Evolutionary conservation across 2,888 invertebrate genomes (phyloP).

Genomic region (Onchidella celtica): DNA sequence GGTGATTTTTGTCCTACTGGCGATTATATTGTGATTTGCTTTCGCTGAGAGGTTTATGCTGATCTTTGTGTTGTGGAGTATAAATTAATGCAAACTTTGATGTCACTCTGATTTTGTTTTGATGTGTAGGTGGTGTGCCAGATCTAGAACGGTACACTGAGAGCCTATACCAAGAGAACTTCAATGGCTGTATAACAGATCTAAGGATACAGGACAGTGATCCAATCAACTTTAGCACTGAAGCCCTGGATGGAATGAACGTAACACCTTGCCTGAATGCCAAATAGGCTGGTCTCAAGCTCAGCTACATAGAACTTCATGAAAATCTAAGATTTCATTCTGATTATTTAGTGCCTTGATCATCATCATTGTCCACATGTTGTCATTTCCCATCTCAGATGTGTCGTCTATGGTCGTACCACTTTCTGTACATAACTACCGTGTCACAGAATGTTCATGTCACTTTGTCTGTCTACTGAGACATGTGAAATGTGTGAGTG

Average conservation of each 20-base stretch:
- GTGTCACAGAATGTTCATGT: too few relatives aligned
- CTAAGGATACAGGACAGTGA: constrained; percentile 63
- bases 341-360: not conserved
- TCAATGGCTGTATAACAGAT: constrained; percentile 71
- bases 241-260: constrained; percentile 67
- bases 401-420: not conserved
- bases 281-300: constrained; percentile 18
- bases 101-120: not conserved
- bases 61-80: too few relatives aligned
- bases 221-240: constrained; percentile 56
- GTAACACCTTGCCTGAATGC: constrained; percentile 61
- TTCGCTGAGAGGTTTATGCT: too few relatives aligned
- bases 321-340: constrained; percentile 13
- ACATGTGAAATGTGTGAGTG: not conserved
- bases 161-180: constrained; percentile 63
- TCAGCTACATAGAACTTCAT: constrained; percentile 11
- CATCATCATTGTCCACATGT: constrained; percentile 16
- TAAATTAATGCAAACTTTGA: not conserved
- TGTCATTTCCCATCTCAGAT: not conserved
- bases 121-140: constrained; percentile 72
- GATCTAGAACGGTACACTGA: constrained; percentile 65
- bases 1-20: too few relatives aligned
- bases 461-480: too few relatives aligned
- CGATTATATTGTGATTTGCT: too few relatives aligned
- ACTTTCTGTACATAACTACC: too few relatives aligned